A percentile compares a stretch with the other conserved stretches of the same genome.
Conservation (phyloP, 2,113 vertebrate genomes). For the Mus spicilegus region DNA sequence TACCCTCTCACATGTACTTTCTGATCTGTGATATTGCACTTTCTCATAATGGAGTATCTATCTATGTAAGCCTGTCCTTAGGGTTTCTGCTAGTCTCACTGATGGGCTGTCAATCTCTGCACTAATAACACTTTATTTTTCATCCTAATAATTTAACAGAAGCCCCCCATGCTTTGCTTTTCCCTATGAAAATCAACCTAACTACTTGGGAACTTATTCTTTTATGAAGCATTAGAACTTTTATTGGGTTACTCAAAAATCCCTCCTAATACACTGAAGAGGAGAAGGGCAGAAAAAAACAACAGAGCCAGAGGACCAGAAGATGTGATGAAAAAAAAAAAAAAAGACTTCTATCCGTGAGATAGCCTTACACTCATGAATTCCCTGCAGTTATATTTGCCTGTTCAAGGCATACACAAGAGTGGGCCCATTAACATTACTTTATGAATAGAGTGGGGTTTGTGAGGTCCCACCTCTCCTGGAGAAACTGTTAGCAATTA, state of each 20-base stretch:
- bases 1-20: not conserved
- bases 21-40: not conserved
- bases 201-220: not conserved
- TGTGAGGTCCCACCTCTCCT: not conserved
- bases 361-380: not conserved
- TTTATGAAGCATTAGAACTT: not conserved
- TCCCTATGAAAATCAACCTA: constrained; percentile 27
- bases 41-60: not conserved
- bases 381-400: too few species aligned
- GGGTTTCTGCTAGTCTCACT: not conserved
- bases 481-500: not conserved
- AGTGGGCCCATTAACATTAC: not conserved
- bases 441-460: not conserved
- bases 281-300: not conserved
- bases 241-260: not conserved
- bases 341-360: too few species aligned
- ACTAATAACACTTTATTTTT: not conserved
- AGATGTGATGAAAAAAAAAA: too few species aligned
- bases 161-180: not conserved
- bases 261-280: not conserved
- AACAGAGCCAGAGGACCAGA: not conserved
- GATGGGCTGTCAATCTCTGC: not conserved
- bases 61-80: not conserved
- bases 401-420: not conserved
- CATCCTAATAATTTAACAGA: not conserved